Evolutionary conservation across 2,888 invertebrate species (phyloP).

Genomic region (Plemyria rubiginata): DNA sequence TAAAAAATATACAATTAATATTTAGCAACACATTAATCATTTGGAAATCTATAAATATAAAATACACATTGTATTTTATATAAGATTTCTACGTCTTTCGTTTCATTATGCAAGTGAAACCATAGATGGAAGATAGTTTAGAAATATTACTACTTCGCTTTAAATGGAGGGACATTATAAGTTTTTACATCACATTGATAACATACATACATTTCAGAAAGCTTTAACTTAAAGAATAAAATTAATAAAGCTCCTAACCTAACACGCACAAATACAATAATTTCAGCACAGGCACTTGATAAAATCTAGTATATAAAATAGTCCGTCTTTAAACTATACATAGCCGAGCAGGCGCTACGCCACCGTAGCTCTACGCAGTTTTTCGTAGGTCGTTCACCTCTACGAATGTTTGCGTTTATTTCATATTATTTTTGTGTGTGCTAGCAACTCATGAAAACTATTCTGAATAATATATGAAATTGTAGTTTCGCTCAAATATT

Average conservation of each 20-base stretch:
- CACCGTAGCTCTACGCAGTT: conserved; percentile 48
- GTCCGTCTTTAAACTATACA: conserved; percentile 12
- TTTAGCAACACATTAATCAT: no score
- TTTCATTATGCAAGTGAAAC: no score
- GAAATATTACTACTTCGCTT: no score
- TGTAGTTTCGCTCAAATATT: background rate
- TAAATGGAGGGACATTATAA: no score
- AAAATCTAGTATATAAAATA: conserved; percentile 19
- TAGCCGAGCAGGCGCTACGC: conserved; percentile 34
- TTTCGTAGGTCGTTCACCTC: conserved; percentile 48
- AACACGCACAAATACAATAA: conserved; percentile 21
- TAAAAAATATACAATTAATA: no score
- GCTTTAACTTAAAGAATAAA: background rate
- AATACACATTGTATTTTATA: no score
- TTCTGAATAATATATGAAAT: background rate
- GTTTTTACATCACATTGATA: no score
- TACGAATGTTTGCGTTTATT: conserved; percentile 16
- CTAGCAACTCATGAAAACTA: background rate
- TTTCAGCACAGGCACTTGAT: conserved; percentile 30
- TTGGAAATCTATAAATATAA: no score
- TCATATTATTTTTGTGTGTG: background rate
- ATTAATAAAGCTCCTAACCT: background rate
- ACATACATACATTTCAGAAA: no score
- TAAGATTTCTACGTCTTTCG: no score
- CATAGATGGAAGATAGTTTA: no score